Evolutionary conservation across 2,113 vertebrate species (phyloP), one percentile per base, ranked within the genome.

Genomic region (Triplophysa tibetana): DNA sequence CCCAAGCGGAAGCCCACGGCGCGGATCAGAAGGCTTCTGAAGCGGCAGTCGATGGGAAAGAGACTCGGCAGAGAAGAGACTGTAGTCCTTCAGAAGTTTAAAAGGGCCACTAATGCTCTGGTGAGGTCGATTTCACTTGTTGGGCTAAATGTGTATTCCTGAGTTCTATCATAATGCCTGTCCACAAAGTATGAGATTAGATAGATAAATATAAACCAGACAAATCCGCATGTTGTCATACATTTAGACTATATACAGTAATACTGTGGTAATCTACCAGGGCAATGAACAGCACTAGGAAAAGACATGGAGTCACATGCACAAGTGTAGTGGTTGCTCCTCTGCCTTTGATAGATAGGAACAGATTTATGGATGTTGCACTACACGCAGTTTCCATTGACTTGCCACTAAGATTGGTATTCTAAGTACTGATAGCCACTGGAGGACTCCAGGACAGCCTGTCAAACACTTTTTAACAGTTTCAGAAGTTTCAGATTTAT

Each of bases 41-140:
- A 87, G 38, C 90, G 66, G 78, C 89, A 94, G 65, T 90, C 90
- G 6, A 90, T 88, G 77, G 92, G 90, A 75, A 88, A 80, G 76
- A 89, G 86, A 48, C 95, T 98, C 77, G 94, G 89, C 81, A 87
- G 94, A 86, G 88, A 91, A 76, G 93, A 98, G 89, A 89, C 80
- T 50, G 92, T 92, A 64, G 88, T 95, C 74, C 86, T 98, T 83
- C 89, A 83, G 26, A 93, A 89, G 80, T 98, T 96, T 89, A 92
- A 89, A 52, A 91, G 88, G 43, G 94, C 96, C 16, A 90, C 85
- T 60, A 96, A 92, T 19, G 26, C 87, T 56, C 86, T 98, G 97
- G 97, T 99, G 91, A 96, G 96, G 72, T 11, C 69, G 69, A 4
- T 72, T 68, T 10, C n/a, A 70, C 38, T 50, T 77, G 12, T 38